Evolutionary conservation across 64 coral and sea anemone genomes (phyloP).

Genomic region (Catalaphyllia jardinei): DNA sequence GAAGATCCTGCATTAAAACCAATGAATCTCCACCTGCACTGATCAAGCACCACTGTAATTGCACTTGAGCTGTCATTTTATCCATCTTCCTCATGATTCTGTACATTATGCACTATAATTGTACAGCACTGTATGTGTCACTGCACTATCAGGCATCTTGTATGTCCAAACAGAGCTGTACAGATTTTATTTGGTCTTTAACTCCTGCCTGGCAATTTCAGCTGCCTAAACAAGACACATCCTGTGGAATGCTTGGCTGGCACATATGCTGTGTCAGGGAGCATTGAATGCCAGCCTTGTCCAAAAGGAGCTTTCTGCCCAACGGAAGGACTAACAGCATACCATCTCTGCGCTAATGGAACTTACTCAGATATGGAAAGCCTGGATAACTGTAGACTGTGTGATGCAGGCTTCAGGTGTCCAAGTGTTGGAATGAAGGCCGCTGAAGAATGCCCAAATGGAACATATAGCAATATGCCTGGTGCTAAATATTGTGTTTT

Average conservation of each 20-base stretch:
- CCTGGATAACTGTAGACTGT: constrained; percentile 18
- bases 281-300: constrained; percentile 49
- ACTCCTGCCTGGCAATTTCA: neutral
- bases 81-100: too few species aligned
- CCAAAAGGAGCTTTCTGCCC: constrained; percentile 64
- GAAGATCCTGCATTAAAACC: too few species aligned
- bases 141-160: too few species aligned
- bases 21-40: too few species aligned
- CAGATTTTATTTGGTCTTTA: too few species aligned
- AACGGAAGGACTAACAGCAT: constrained; percentile 30
- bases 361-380: constrained; percentile 17
- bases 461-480: constrained; percentile 20
- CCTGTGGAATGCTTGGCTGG: constrained; percentile 42
- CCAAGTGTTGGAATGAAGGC: constrained; percentile 26
- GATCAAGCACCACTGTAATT: too few species aligned
- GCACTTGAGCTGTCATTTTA: too few species aligned
- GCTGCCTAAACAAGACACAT: constrained; percentile 14
- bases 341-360: constrained; percentile 39
- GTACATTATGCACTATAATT: too few species aligned
- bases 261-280: constrained; percentile 36
- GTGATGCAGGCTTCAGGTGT: constrained; percentile 39
- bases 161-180: too few species aligned
- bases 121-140: too few species aligned
- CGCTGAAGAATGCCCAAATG: neutral
- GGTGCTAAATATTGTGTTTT: constrained; percentile 20